A percentile compares a stretch with the other conserved stretches of the same genome.
Evolutionary conservation across 2,797 vertebrate species (phyloP).

Genomic region (Hydrocynus forskahlii): DNA sequence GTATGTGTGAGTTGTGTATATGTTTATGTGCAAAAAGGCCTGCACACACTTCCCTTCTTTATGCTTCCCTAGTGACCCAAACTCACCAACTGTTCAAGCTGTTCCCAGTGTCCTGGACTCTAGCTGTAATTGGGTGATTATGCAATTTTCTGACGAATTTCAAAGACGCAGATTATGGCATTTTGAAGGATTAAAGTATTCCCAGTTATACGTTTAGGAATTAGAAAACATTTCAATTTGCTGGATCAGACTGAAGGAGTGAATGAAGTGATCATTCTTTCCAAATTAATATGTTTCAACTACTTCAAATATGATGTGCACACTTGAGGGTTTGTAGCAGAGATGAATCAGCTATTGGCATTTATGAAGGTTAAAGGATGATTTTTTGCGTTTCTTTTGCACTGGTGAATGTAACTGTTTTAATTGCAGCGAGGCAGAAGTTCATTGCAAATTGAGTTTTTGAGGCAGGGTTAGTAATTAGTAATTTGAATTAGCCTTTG

Average conservation of each 20-base stretch:
- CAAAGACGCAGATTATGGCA: neutral
- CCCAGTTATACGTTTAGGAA: neutral
- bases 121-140: conserved; percentile 46
- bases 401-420: neutral
- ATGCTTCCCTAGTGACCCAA: conserved; percentile 27
- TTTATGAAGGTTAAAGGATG: neutral
- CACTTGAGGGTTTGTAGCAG: neutral
- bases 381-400: neutral
- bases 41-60: neutral
- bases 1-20: neutral
- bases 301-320: conserved; percentile 12
- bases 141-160: conserved; percentile 34
- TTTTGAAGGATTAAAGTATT: neutral
- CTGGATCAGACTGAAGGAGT: neutral
- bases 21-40: neutral
- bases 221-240: neutral
- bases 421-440: neutral
- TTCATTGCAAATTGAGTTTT: conserved; percentile 10
- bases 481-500: neutral
- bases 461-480: neutral
- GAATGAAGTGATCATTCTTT: neutral
- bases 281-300: conserved; percentile 5
- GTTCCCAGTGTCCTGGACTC: conserved; percentile 16
- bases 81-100: conserved; percentile 18
- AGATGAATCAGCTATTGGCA: conserved; percentile 36